Base-by-base conservation (phyloP, 30 jellyfish, hydroid and myxozoan genomes). In the Cassiopea andromeda region DNA sequence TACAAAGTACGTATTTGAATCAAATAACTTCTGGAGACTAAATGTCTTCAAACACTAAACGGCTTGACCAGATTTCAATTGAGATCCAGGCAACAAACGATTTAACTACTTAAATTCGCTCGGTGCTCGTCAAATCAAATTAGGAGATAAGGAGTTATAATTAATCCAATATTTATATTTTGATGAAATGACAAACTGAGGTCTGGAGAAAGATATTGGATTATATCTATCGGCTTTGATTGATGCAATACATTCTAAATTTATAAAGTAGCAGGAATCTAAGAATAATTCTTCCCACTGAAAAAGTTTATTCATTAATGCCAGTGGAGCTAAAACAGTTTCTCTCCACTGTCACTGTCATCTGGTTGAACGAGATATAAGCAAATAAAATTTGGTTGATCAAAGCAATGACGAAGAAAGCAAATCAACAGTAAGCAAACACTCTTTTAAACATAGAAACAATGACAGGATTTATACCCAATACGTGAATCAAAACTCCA, bases 21-120 rank as follows among this genome's bases (percentile, higher is more conserved):
- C 79, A 1, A 70, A 70, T 70, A 70, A 70, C 79, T 70, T 1
- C 49, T 2, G 14, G 79, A 1, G 43, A 61, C 7, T 61, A 61
- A 1, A 61, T 17, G 73, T 61, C 14, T 61, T 61, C 73, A 61
- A 2, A 61, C 14, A 61, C 2, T 61, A 61, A 61, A 17, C 27
- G 19, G 19, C 73, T 14, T 14, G 19, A 14, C 73, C 73, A 14
- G 7, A 27, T 61, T 61, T 13, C 79, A 15, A 7, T 17, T 19
- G 17, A 70, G 79, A n/a, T 5, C 79, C 50, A 70, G 50, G 79
- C 79, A 70, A 70, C 79, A 19, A 15, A 70, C 16, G 27, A 70
- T 8, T 1, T 19, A 19, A 61, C 14, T 61, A 17, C 13, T 3
- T 6, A 8, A 61, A 17, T 8, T 1, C 14, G 4, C 10, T 61